Evolutionary conservation across 2,797 vertebrate species (phyloP).

Genomic region (Rallus crepitans): DNA sequence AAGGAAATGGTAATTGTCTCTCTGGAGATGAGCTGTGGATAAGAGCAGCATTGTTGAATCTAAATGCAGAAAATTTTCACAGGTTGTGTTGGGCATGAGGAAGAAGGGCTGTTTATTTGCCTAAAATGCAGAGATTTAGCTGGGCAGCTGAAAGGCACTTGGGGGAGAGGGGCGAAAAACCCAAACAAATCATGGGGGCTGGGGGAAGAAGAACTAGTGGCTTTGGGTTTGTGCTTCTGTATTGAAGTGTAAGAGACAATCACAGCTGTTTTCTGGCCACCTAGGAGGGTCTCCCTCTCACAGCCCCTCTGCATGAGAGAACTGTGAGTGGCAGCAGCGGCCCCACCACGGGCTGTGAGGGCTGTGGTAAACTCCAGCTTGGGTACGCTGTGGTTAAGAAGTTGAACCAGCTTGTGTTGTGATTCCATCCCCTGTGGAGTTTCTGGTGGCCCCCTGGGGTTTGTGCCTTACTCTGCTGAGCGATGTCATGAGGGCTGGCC

Average conservation of each 20-base stretch:
- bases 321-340: accelerated
- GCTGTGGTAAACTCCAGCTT: not conserved
- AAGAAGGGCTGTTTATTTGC: slow-evolving; percentile 71
- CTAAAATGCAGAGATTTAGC: slow-evolving; percentile 49
- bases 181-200: accelerated
- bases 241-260: not conserved
- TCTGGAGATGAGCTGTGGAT: slow-evolving; percentile 89
- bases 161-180: not conserved
- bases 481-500: not conserved
- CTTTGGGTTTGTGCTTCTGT: not conserved
- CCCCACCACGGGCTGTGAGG: not conserved
- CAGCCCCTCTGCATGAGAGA: not conserved
- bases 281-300: not conserved
- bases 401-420: accelerated
- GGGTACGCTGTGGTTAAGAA: not conserved
- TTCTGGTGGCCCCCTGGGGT: not conserved
- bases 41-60: slow-evolving; percentile 82
- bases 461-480: not conserved
- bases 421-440: not conserved
- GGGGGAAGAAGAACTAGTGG: not conserved
- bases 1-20: slow-evolving; percentile 95
- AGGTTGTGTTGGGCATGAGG: slow-evolving; percentile 79
- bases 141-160: slow-evolving; percentile 12
- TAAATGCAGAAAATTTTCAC: slow-evolving; percentile 83
- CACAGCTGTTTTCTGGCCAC: not conserved